Percentiles rank a stretch among this genome's conserved stretches.
These are phyloP conservation scores for Chaetodon trifascialis DNA, from an alignment of 2,113 vertebrate species.

Conservation along the genomic window DNA sequence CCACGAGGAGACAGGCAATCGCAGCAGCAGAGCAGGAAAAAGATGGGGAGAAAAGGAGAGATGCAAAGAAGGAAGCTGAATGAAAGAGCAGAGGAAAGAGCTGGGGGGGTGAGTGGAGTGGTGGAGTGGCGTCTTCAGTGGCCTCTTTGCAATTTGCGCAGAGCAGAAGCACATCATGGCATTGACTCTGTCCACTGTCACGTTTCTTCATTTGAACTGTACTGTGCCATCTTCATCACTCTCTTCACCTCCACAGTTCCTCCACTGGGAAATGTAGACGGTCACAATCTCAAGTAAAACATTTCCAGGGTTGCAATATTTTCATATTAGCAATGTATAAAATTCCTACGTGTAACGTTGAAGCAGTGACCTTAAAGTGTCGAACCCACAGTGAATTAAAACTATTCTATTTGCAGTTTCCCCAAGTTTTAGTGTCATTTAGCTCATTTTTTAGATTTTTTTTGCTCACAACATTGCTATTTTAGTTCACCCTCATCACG, in stretches of 20 bases:
- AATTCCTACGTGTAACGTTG: background rate
- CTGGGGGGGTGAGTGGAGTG: background rate
- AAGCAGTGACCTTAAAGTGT: background rate
- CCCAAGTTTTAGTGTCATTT: too few species aligned
- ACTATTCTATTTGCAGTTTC: too few species aligned
- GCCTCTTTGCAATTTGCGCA: too few species aligned
- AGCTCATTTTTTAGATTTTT: background rate
- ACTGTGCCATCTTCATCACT: background rate
- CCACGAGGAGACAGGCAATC: constrained; percentile 77
- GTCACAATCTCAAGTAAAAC: background rate
- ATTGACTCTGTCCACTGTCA: constrained; percentile 5
- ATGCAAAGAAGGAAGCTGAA: constrained; percentile 18
- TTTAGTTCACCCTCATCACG: too few species aligned
- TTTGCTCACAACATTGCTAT: too few species aligned
- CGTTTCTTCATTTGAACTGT: background rate
- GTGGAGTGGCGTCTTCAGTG: background rate
- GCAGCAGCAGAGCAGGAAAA: constrained; percentile 55
- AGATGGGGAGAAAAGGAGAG: constrained; percentile 51
- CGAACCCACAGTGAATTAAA: too few species aligned
- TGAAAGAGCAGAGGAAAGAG: background rate
- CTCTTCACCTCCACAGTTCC: background rate
- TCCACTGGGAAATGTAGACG: background rate
- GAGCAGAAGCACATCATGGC: background rate
- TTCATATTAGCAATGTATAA: background rate
- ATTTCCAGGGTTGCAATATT: background rate